Conservation (phyloP, 2,113 vertebrate genomes). For the Channa maculata region DNA sequence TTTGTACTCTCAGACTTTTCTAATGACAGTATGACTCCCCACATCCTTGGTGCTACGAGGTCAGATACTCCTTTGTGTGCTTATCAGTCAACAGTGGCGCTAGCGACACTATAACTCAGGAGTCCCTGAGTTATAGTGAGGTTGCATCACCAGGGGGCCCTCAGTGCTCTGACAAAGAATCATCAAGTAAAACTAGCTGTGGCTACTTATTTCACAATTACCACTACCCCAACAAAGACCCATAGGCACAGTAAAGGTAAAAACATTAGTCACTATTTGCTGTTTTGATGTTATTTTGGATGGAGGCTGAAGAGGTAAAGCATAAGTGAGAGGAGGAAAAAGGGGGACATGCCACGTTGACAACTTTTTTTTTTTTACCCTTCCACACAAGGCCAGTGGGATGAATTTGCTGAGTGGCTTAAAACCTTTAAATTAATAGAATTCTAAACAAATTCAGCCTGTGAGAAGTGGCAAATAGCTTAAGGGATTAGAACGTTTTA, state of each 20-base stretch:
- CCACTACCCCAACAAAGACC: constrained; percentile 34
- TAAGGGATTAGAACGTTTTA: constrained; percentile 75
- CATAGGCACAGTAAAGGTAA: constrained; percentile 22
- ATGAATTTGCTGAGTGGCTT: constrained; percentile 53
- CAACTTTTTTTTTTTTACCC: constrained; percentile 53
- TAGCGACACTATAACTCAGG: too few species aligned
- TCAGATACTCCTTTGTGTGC: constrained; percentile 37
- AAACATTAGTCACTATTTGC: constrained; percentile 27
- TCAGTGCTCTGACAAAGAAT: constrained; percentile 50
- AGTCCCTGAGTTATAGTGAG: constrained; percentile 46
- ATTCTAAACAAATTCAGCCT: constrained; percentile 70
- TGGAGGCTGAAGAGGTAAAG: constrained; percentile 21
- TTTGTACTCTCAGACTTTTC: constrained; percentile 21
- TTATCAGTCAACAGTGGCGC: constrained; percentile 31
- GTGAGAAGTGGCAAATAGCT: constrained; percentile 69
- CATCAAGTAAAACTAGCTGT: constrained; percentile 53
- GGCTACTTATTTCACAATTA: constrained; percentile 37
- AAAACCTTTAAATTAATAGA: constrained; percentile 66
- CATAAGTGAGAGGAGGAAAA: constrained; percentile 13
- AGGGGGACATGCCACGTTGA: constrained; percentile 46
- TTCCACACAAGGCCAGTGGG: constrained; percentile 33
- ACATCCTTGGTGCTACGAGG: constrained; percentile 22
- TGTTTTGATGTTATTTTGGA: constrained; percentile 64
- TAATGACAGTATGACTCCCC: constrained; percentile 42
- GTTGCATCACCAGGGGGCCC: constrained; percentile 29